Conservation (phyloP, 1,140 invertebrate species). For the Drosophila rufa region DNA sequence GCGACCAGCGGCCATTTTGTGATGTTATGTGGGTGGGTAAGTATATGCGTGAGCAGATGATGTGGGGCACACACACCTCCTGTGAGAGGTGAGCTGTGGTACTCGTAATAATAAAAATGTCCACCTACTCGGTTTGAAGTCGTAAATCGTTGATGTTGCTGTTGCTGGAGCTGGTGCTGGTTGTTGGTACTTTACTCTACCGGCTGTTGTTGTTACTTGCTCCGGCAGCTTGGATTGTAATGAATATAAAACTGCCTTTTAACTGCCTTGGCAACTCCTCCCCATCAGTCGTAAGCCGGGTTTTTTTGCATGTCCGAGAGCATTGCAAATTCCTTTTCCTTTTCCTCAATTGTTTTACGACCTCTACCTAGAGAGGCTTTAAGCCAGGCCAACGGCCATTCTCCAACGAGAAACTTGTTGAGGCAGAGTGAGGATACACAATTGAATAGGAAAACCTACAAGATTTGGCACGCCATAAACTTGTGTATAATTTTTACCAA, state of each 20-base stretch:
- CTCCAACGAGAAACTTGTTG: constrained; percentile 64
- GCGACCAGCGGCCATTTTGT: constrained; percentile 33
- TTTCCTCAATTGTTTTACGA: constrained; percentile 50
- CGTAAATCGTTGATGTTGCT: constrained; percentile 71
- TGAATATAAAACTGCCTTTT: constrained; percentile 76
- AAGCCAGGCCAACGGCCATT: constrained; percentile 1
- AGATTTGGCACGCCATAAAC: constrained; percentile 65
- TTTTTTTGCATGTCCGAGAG: constrained; percentile 38
- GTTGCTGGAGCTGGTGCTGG: constrained; percentile 47
- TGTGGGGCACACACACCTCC: constrained; percentile 11
- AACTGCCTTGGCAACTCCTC: constrained; percentile 53
- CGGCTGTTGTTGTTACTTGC: constrained; percentile 33
- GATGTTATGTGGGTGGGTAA: constrained; percentile 10
- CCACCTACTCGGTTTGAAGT: constrained; percentile 53
- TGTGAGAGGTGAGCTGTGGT: constrained; percentile 38
- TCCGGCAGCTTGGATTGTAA: constrained; percentile 52
- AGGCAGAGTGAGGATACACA: constrained; percentile 40
- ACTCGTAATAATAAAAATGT: constrained; percentile 56
- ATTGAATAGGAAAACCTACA: constrained; percentile 46
- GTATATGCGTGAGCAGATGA: constrained; percentile 12
- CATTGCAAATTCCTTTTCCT: constrained; percentile 54
- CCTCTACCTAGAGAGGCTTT: constrained; percentile 14
- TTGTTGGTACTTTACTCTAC: constrained; percentile 55
- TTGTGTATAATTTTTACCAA: constrained; percentile 58
- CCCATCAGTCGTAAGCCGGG: not conserved